Evolutionary conservation across 2,888 invertebrate species (phyloP).

Genomic region (Corythucha ciliata): DNA sequence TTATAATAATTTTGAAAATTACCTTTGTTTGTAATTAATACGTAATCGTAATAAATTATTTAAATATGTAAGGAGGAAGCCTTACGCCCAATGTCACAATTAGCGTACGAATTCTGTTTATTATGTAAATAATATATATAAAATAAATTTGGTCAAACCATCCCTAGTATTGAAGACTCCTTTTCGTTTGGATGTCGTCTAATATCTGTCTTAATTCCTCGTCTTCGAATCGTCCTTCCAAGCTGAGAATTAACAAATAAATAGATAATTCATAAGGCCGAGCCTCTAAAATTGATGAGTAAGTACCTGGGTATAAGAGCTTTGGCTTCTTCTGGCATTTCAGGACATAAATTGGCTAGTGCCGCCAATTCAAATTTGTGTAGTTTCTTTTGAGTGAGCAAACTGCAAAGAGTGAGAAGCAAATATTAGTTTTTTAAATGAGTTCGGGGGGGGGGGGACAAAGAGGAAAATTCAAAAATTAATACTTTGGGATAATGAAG

Average conservation of each 20-base stretch:
- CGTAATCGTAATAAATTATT: too few relatives aligned
- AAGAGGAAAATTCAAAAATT: too few relatives aligned
- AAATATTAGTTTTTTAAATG: neutral
- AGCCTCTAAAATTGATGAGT: neutral
- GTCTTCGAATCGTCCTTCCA: conserved; percentile 96
- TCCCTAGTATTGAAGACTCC: conserved; percentile 86
- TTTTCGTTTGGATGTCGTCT: conserved; percentile 96
- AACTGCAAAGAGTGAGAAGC: conserved; percentile 48
- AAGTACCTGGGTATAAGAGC: conserved; percentile 77
- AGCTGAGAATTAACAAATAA: conserved; percentile 43
- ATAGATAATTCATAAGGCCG: neutral
- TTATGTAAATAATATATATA: too few relatives aligned
- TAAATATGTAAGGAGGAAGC: too few relatives aligned
- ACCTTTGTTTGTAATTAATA: too few relatives aligned
- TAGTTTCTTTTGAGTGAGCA: conserved; percentile 84
- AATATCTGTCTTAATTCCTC: conserved; percentile 93
- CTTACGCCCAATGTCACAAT: too few relatives aligned
- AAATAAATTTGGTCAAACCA: neutral
- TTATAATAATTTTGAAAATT: too few relatives aligned
- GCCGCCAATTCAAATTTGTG: conserved; percentile 98
- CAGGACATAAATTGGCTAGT: conserved; percentile 95
- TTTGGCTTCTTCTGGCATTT: conserved; percentile 97
- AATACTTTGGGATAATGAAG: too few relatives aligned
- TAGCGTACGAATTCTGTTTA: too few relatives aligned
- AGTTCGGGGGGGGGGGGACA: too few relatives aligned